Base-by-base conservation (phyloP, 64 coral and sea anemone species). In the Actinia tenebrosa region DNA sequence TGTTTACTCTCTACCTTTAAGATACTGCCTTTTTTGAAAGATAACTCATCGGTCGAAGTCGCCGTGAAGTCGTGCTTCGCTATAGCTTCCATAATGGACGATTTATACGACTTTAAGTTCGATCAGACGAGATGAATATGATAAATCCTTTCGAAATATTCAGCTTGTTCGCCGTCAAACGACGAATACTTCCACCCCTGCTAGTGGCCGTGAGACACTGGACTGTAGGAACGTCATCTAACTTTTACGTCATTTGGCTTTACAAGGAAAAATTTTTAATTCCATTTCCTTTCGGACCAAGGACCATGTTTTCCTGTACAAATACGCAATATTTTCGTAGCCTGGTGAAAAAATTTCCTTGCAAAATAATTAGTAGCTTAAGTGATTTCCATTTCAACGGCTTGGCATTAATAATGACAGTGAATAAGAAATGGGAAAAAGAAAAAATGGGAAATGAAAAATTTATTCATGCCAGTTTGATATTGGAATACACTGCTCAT, bases 21-120 rank as follows among this genome's bases (percentile, higher is more conserved):
- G 61, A 92, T 5, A 8, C 55, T 64, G 22, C 90, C 88, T 60
- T 92, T 98, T 60, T 88, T 89, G 45, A 98, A 98, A 15, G 92
- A 89, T 22, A 98, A 69, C n/a, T 98, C 95, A 45, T 98, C 92
- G 11, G 91, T 85, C 59, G 68, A 58, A 9, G 80, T 92, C 62
- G 95, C 95, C 1, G 80, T 45, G 52, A 98, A 98, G 37, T 89
- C 85, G 53, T 92, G 89, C 25, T 88, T 86, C 15, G 89, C 78
- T 23, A 55, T 5, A 5, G 95, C 95, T 80, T 98, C 95, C 95
- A 98, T 98, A 53, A 64, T 92, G 19, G 45, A 52, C 3, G 50
- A 81, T 53, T 46, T 81, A 3, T 44, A n/a, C 14, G 43, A 81
- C 53, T 81, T 81, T 81, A 81, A 81, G 16, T n/a, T 50, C 79